phyloP scores from a whole-genome alignment of 2,888 invertebrate genomes.

The Poecilobothrus nobilitatus region DNA sequence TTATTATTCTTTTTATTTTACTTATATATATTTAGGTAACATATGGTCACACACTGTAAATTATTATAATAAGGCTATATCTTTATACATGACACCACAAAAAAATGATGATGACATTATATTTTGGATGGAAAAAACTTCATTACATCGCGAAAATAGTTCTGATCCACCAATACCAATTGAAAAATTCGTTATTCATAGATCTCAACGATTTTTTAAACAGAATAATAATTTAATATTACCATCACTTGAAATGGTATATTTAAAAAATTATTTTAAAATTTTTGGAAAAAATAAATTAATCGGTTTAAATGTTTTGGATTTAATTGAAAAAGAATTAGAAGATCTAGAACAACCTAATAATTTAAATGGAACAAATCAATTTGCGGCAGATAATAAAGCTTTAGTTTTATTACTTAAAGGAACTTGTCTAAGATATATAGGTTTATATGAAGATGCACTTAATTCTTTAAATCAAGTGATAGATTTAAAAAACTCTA shows the following conservation, averaged over 20 bases:
- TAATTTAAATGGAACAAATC: conserved; percentile 14
- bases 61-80: conserved; percentile 78
- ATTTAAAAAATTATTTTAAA: conserved; percentile 87
- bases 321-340: conserved; percentile 52
- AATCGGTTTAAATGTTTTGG: conserved; percentile 53
- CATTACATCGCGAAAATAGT: conserved; percentile 80
- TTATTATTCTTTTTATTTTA: not conserved
- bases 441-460: not conserved
- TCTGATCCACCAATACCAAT: conserved; percentile 94
- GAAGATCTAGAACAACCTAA: conserved; percentile 29
- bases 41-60: conserved; percentile 91
- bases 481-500: not conserved
- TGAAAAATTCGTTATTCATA: conserved; percentile 91
- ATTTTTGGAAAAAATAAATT: conserved; percentile 63
- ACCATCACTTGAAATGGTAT: conserved; percentile 81
- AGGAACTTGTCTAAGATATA: not conserved
- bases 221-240: conserved; percentile 66
- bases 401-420: not conserved
- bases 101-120: conserved; percentile 50
- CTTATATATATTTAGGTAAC: conserved; percentile 47
- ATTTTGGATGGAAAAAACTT: conserved; percentile 56
- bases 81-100: conserved; percentile 60
- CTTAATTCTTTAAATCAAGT: not conserved
- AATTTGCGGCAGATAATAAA: not conserved
- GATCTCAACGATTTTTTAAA: conserved; percentile 66